Conservation (phyloP, 2,113 vertebrate species). For the Prietella phreatophila region DNA sequence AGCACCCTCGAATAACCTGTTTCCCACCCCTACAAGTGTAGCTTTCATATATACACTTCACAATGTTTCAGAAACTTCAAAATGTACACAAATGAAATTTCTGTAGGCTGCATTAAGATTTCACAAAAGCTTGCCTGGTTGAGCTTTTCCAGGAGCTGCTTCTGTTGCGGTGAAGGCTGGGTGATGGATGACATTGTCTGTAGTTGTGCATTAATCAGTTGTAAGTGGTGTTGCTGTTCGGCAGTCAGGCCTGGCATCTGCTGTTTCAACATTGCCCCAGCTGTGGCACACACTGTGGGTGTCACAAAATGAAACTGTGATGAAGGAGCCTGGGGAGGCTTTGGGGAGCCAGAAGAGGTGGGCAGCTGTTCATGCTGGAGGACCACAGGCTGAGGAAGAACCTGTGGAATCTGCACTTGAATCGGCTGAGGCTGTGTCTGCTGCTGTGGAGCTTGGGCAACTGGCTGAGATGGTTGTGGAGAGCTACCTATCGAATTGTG, state of each 20-base stretch:
- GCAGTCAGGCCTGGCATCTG: slow-evolving; percentile 73
- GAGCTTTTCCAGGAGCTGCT: slow-evolving; percentile 84
- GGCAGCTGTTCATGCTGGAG: slow-evolving; percentile 68
- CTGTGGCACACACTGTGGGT: slow-evolving; percentile 52
- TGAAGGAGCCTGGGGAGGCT: slow-evolving; percentile 62
- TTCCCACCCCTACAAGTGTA: neutral
- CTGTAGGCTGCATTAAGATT: neutral
- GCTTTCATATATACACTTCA: neutral
- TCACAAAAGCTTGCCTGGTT: slow-evolving; percentile 77
- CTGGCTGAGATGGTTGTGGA: slow-evolving; percentile 66
- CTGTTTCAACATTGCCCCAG: slow-evolving; percentile 66
- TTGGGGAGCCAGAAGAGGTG: slow-evolving; percentile 72
- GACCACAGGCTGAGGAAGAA: slow-evolving; percentile 63
- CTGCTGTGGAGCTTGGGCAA: slow-evolving; percentile 59
- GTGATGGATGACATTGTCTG: slow-evolving; percentile 75
- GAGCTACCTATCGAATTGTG: slow-evolving; percentile 78
- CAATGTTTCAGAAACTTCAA: too few relatives aligned
- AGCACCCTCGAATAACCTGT: neutral
- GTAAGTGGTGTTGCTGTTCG: slow-evolving; percentile 82
- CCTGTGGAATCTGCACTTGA: slow-evolving; percentile 59
- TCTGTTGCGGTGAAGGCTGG: slow-evolving; percentile 77
- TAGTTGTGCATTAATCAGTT: slow-evolving; percentile 79
- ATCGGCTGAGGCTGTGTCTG: slow-evolving; percentile 57
- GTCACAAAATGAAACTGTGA: slow-evolving; percentile 77
- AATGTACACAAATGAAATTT: too few relatives aligned